phyloP scores from a whole-genome alignment of 2,888 invertebrate species.

The Cynaeus angustus region DNA sequence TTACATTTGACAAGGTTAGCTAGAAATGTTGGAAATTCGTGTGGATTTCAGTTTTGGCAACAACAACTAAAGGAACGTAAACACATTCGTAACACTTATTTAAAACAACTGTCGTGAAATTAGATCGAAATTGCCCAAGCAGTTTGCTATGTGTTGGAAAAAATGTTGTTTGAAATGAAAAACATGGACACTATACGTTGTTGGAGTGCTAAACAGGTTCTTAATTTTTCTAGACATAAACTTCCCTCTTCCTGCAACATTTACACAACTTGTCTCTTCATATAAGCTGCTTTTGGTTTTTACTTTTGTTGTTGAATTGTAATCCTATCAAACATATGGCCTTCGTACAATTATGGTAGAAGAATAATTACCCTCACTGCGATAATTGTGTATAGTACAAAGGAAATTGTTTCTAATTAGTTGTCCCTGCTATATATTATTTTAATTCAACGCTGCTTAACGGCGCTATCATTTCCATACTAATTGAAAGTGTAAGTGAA shows the following conservation, averaged over 20 bases:
- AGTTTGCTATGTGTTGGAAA: neutral
- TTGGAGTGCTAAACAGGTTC: constrained; percentile 31
- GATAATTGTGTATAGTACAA: too few relatives aligned
- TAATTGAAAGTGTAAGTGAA: too few relatives aligned
- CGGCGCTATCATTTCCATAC: too few relatives aligned
- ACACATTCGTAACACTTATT: constrained; percentile 2
- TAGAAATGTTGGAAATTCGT: neutral
- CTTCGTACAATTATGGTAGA: constrained; percentile 1
- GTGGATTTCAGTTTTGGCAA: constrained; percentile 10
- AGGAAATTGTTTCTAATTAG: too few relatives aligned
- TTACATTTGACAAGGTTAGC: neutral
- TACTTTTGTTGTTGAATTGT: constrained; percentile 12
- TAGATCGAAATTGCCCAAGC: neutral
- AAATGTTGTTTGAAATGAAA: constrained; percentile 8
- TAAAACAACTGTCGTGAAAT: constrained; percentile 1
- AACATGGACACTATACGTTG: neutral
- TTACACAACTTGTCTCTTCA: constrained; percentile 24
- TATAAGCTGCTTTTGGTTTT: constrained; percentile 16
- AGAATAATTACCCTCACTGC: neutral
- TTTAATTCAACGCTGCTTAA: too few relatives aligned
- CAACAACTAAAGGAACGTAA: neutral
- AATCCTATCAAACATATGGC: constrained; percentile 14
- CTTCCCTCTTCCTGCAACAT: constrained; percentile 36
- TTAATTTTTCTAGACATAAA: constrained; percentile 33
- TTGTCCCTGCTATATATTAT: too few relatives aligned